A percentile compares a stretch with the other conserved stretches of the same genome.
phyloP scores from a whole-genome alignment of 2,797 vertebrate genomes.

The Rhinella marina region DNA sequence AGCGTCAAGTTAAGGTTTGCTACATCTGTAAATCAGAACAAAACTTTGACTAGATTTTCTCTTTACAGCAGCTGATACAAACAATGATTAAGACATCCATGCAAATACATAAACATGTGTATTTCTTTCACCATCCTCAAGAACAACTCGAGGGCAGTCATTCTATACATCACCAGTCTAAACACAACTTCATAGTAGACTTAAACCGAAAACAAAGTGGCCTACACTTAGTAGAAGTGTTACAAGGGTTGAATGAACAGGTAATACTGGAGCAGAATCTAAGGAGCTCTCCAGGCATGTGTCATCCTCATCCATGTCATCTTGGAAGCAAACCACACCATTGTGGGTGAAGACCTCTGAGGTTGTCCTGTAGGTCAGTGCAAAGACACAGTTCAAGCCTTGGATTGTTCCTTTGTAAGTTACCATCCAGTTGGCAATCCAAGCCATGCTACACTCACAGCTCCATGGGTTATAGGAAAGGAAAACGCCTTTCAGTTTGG shows the following conservation, averaged over 20 bases:
- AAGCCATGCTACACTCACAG: slow-evolving; percentile 66
- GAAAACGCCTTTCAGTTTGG: slow-evolving; percentile 63
- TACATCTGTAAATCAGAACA: neutral
- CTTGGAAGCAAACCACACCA: neutral
- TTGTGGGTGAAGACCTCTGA: accelerated
- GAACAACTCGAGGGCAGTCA: neutral
- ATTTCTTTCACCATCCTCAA: neutral
- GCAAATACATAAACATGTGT: neutral
- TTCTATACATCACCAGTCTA: neutral
- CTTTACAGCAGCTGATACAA: neutral
- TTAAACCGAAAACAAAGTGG: neutral
- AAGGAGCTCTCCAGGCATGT: slow-evolving; percentile 47
- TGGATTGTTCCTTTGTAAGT: neutral
- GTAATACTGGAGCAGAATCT: neutral
- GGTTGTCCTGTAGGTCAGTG: accelerated
- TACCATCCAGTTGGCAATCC: slow-evolving; percentile 60
- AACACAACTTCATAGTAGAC: neutral
- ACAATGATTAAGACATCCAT: neutral
- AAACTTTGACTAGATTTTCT: neutral
- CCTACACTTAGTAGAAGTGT: slow-evolving; percentile 13
- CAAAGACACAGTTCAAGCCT: slow-evolving; percentile 64
- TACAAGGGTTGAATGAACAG: accelerated
- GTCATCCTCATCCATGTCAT: slow-evolving; percentile 42
- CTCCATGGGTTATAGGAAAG: slow-evolving; percentile 69
- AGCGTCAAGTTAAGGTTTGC: too few relatives aligned